Evolutionary conservation across 2,888 invertebrate species (phyloP), one percentile per base, ranked within the genome.

Genomic region (Lepeophtheirus nordmannii): DNA sequence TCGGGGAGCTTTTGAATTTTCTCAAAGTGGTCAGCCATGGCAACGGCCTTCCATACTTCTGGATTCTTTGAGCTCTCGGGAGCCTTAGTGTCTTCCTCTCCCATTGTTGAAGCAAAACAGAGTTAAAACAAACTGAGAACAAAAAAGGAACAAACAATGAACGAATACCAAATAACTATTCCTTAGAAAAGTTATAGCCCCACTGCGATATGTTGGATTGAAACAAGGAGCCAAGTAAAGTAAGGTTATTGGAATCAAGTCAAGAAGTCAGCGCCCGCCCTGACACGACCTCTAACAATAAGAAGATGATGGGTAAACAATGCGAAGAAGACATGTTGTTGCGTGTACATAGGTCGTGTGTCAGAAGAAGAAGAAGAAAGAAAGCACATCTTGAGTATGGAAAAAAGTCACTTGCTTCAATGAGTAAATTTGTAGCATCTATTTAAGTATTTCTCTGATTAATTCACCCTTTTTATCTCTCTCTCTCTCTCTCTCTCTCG

Each of bases 1-100:
- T 66, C 66, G n/a, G 59, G 59, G 5, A 66, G 60, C 60, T 66
- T 66, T 40, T 66, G 66, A 60, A 66, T 66, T 60, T 66, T 66
- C 37, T 66, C 66, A 46, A 66, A 66, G 60, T 66, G 60, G 39
- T 66, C 66, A n/a, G 17, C 17, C 66, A 66, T 66, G 46, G 66
- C 66, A 12, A 30, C 60, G 22, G 60, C 60, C 66, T 66, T 66
- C 60, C 60, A 61, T 37, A 66, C 58, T 38, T 66, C 66, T 3
- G 66, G 66, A 58, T 66, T 66, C 11, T 58, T 46, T n/a, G 2
- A 5, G 53, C n/a, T 46, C 46, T 62, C 62, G 3, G 58, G 58
- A 22, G 37, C 37, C 61, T 61, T 61, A 17, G 38, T 1, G 61
- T 22, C 61, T 61, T 46, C 53, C 17, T 46, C 53, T 46, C 53